Evolutionary conservation across 2,797 vertebrate species (phyloP), one percentile per base, ranked within the genome.

Genomic region (Phataginus tetradactyla): DNA sequence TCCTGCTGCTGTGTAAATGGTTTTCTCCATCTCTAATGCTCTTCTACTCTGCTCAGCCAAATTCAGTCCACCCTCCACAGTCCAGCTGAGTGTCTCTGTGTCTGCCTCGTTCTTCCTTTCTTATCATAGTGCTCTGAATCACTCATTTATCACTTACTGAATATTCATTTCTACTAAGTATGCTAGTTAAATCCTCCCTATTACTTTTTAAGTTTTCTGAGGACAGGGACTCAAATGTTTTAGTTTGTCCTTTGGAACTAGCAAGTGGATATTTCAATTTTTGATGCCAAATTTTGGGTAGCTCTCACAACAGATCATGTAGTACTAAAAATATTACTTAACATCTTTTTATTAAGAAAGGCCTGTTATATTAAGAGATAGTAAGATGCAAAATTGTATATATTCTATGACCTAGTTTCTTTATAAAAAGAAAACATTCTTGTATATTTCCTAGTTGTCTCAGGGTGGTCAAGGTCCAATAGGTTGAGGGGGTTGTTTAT

Each of bases 361-460:
- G 61, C 4, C 63, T 81, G 34, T 51, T 91, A 71, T 61, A 61
- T 61, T 75, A 68, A 59, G 45, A 69, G 20, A 29, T 4, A 45
- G 53, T 18, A 49, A 66, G 37, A 86, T 55, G 49, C 34, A 94
- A 78, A 92, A 66, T 12, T 71, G 10, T 42, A 78, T 57, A 37
- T 79, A 84, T 9, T 78, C 39, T 49, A 39, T 66, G 63, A 72
- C 1, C 25, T 71, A 42, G 21, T 34, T 45, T 45, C 64, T 85
- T 85, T 92, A 68, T 42, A 72, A 57, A 91, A 71, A 94, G 5
- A 94, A 96, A 80, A 23, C 4, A 34, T 68, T 91, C 55, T 42
- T 64, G 15, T 42, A 12, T 42, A 69, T 72, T 61, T 94, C 29
- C 51, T 79, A 89, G 71, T 79, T 66, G n/a, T 85, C 49, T 85